phyloP scores from a whole-genome alignment of 2,888 invertebrate genomes.

The Cheilosia grossa region DNA sequence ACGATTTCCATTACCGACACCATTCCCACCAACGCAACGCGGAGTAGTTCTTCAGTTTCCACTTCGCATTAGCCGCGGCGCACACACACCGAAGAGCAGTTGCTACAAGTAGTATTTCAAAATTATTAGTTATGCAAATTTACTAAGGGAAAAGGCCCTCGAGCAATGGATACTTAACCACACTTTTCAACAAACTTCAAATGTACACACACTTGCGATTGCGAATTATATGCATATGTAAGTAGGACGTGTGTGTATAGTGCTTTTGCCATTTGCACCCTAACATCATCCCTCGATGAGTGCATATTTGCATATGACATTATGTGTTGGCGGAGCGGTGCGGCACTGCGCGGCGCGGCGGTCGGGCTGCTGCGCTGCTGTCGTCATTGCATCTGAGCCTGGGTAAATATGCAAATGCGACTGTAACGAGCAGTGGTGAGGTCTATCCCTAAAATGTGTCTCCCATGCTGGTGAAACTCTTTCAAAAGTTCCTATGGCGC shows the following conservation, averaged over 20 bases:
- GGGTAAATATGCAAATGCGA: slow-evolving; percentile 73
- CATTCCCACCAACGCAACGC: slow-evolving; percentile 17
- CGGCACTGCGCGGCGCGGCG: slow-evolving; percentile 2
- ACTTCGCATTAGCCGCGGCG: background rate
- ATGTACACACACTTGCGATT: slow-evolving; percentile 65
- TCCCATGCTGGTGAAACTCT: slow-evolving; percentile 25
- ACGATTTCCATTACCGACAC: slow-evolving; percentile 30
- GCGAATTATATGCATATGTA: background rate
- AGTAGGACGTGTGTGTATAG: background rate
- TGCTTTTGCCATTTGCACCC: slow-evolving; percentile 30
- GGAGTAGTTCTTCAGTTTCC: background rate
- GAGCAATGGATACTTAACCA: slow-evolving; percentile 74
- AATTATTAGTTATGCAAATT: slow-evolving; percentile 75
- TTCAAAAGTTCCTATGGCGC: slow-evolving; percentile 63
- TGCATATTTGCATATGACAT: slow-evolving; percentile 64
- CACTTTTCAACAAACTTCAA: slow-evolving; percentile 74
- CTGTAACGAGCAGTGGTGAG: slow-evolving; percentile 70
- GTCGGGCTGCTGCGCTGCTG: slow-evolving; percentile 13
- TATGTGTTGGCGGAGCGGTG: slow-evolving; percentile 19
- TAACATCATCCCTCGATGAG: slow-evolving; percentile 12
- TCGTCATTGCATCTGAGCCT: slow-evolving; percentile 61
- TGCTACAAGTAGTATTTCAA: slow-evolving; percentile 65
- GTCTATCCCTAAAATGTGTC: slow-evolving; percentile 30
- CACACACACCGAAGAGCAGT: slow-evolving; percentile 14
- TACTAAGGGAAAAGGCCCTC: slow-evolving; percentile 70